Conservation (phyloP, 1,140 invertebrate species). For the Zaprionus vittiger region DNA sequence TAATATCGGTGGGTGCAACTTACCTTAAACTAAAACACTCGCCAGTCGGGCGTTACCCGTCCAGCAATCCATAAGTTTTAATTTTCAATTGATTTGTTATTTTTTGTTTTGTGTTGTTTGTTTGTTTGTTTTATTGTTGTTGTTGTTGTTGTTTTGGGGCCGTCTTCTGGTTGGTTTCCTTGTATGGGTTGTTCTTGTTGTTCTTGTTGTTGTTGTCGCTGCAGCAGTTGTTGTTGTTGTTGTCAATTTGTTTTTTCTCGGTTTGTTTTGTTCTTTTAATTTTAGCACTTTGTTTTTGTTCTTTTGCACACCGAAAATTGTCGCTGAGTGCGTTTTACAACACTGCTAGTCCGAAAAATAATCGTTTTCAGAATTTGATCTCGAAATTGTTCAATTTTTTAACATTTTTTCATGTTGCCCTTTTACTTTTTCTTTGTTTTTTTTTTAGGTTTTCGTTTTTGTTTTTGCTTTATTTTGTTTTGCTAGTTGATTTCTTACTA, state of each 20-base stretch:
- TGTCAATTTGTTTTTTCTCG: constrained; percentile 18
- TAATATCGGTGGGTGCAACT: constrained; percentile 42
- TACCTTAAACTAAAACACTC: constrained; percentile 85
- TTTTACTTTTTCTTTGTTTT: constrained; percentile 17
- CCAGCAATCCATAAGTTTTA: constrained; percentile 85
- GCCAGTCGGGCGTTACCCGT: constrained; percentile 85
- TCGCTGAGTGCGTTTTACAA: constrained; percentile 56
- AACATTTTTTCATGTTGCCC: constrained; percentile 34
- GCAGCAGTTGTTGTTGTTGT: constrained; percentile 43
- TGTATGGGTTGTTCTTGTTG: constrained; percentile 35
- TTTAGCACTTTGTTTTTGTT: constrained; percentile 41
- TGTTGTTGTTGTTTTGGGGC: constrained; percentile 34
- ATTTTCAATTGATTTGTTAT: constrained; percentile 81
- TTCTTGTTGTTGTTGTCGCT: constrained; percentile 30
- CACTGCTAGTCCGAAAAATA: constrained; percentile 54
- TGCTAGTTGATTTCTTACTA: constrained; percentile 31
- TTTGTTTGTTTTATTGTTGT: constrained; percentile 52
- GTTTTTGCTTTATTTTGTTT: constrained; percentile 17
- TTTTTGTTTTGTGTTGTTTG: constrained; percentile 72
- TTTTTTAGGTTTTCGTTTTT: constrained; percentile 28
- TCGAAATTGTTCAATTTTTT: constrained; percentile 40
- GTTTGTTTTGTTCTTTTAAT: constrained; percentile 15
- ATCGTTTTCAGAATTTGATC: constrained; percentile 44
- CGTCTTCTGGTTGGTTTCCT: constrained; percentile 44
- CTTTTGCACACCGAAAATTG: constrained; percentile 61